Base-by-base conservation (phyloP, 2,113 vertebrate genomes). In the Antennarius striatus region DNA sequence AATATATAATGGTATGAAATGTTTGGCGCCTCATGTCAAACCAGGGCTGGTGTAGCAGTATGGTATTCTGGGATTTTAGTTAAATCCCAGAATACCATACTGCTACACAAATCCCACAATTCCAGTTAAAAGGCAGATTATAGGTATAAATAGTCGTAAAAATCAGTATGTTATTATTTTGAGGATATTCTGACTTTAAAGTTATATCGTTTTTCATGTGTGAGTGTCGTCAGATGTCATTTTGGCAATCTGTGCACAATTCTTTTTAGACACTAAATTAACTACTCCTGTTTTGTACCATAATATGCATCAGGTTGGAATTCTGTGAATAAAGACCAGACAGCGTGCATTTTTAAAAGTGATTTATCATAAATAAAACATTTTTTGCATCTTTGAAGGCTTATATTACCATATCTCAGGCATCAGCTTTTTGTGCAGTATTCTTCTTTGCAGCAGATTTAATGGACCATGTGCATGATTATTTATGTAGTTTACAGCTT, bases 351-450 rank as follows among this genome's bases (percentile, higher is more conserved):
- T 59, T 59, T 73, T 47, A 65, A 65, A 65, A 47, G n/a, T 45
- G 22, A 55, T 69, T 63, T 54, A 49, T 54, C 57, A 40, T 53
- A 59, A 70, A 70, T 76, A 70, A 64, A 71, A 60, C 55, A 70
- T 70, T 54, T 42, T 9, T 47, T 52, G 50, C 56, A 54, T 55
- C 14, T 68, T 74, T 63, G 58, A 57, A 39, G 29, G 56, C 56
- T 50, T 51, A 2, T 14, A 56, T 68, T 36, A 59, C 15, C 53
- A 69, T 43, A 67, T 43, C 12, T 63, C 48, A 40, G 55, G 32
- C 48, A 47, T 64, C 66, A 63, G 53, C 59, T 54, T 59, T 53
- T 70, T 6, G 3, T 49, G 39, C 50, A 60, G 36, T 58, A 53
- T 43, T 53, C 30, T 7, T 52, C 39, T 72, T 57, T 52, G 56